Percentiles rank a stretch among this genome's conserved stretches.
Evolutionary conservation across 2,797 vertebrate species (phyloP).

Genomic region (Anabas testudineus): DNA sequence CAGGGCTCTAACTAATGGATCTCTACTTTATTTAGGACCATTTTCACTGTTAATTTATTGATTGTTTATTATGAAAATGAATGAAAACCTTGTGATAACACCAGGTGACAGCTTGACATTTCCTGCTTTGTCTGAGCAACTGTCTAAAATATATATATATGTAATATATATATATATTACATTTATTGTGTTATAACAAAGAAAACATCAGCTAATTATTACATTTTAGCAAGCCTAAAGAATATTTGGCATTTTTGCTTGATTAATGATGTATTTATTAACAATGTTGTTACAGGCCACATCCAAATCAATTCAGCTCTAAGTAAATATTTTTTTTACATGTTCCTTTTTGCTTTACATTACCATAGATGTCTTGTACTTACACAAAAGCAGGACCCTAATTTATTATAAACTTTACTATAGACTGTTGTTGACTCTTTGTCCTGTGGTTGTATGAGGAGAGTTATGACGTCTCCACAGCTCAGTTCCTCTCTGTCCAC

Average conservation of each 20-base stretch:
- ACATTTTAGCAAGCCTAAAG: too few relatives aligned
- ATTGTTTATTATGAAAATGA: background rate
- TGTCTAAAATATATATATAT: background rate
- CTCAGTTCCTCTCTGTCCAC: conserved; percentile 46
- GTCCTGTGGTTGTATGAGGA: conserved; percentile 13
- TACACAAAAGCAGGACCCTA: background rate
- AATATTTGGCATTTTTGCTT: background rate
- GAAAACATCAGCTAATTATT: background rate
- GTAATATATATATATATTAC: background rate
- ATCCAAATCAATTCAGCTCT: conserved; percentile 1
- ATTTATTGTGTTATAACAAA: too few relatives aligned
- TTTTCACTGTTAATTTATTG: background rate
- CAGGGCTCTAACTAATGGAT: background rate
- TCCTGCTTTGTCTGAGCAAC: background rate
- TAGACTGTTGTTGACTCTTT: conserved; percentile 20
- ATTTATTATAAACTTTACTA: conserved; percentile 14
- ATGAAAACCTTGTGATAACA: background rate
- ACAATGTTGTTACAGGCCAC: background rate
- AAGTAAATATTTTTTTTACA: background rate
- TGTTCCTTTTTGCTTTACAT: background rate
- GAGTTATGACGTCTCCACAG: conserved; percentile 27
- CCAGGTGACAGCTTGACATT: background rate
- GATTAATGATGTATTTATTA: background rate
- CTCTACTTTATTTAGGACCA: too few relatives aligned
- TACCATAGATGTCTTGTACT: too few relatives aligned